Evolutionary conservation across 1,140 invertebrate genomes (phyloP), one percentile per base, ranked within the genome.

Genomic region (Drosophila kurseongensis): DNA sequence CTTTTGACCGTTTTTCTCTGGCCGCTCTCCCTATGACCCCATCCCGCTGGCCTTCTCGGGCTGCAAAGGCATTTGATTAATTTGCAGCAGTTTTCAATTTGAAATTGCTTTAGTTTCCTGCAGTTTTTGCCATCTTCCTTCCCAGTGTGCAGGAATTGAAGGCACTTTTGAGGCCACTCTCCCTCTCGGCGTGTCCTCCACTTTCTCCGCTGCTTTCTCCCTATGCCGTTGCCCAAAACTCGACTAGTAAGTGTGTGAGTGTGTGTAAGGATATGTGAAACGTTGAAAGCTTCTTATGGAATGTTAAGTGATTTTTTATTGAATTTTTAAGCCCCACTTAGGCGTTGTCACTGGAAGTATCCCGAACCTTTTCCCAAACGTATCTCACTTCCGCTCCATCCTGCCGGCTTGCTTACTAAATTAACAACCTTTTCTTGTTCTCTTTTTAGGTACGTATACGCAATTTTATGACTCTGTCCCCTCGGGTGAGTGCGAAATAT

Each of bases 1-100:
- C 61, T 79, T 71, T 71, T 67, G 71, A 59, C 66, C 41, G 55
- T 51, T 71, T 45, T 60, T 45, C 40, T n/a, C 40, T 48, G 23
- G 27, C 13, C 29, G 23, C 23, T 23, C 23, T 23, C 23, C 3
- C 23, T 23, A 23, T 23, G 23, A 23, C n/a, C 42, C 13, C 29
- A 32, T 32, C 29, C 29, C 29, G 29, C 7, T 32, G 29, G 23
- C 23, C 45, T 14, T 14, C n/a, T 29, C 14, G 27, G 13, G 42
- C 58, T 57, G 66, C 66, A 79, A 60, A 90, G 78, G 74, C 85
- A 75, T 90, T 89, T 89, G 84, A 89, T 89, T 89, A 89, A 89
- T 89, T 90, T 75, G 85, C 77, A 80, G 80, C 75, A 84, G 84
- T 90, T 89, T 88, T 89, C 85, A 89, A 90, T 89, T 83, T 84